A percentile compares a stretch with the other conserved stretches of the same genome.
These are phyloP conservation scores for Delphinapterus leucas DNA, from an alignment of 2,113 vertebrate genomes.

Conservation along the genomic window DNA sequence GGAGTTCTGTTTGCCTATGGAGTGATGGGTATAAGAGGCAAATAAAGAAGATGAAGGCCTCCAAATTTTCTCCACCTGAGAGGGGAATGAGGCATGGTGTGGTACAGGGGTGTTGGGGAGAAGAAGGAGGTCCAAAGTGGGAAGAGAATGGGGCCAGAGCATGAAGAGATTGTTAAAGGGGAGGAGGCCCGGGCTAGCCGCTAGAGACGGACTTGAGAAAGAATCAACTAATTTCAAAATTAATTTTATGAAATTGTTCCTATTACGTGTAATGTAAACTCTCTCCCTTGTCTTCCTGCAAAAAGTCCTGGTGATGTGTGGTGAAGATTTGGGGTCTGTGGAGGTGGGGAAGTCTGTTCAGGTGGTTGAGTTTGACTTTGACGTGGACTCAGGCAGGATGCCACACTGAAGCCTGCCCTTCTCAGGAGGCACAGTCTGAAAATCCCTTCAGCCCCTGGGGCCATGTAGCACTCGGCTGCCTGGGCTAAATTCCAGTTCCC, in stretches of 20 bases:
- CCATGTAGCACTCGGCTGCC: accelerated
- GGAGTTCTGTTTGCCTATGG: neutral
- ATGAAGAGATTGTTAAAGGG: neutral
- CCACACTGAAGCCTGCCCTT: accelerated
- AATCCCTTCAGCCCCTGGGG: neutral
- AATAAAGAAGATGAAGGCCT: neutral
- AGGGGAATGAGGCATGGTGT: accelerated
- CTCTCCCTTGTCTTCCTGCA: neutral
- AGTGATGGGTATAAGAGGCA: neutral
- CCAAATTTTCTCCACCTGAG: no score
- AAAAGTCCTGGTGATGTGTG: no score
- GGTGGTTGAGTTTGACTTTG: neutral
- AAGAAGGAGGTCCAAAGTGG: neutral
- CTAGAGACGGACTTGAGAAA: neutral
- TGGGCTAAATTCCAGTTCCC: neutral
- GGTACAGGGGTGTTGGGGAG: no score
- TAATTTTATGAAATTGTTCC: neutral
- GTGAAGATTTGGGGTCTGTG: neutral
- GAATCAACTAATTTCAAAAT: neutral
- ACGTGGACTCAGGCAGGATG: neutral
- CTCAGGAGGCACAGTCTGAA: accelerated
- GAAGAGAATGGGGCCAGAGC: no score
- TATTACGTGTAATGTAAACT: neutral
- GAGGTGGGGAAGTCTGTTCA: neutral
- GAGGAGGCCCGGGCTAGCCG: neutral